Percentiles rank a stretch among this genome's conserved stretches.
Conservation (phyloP, 2,888 invertebrate genomes). For the Lycaena phlaeas region DNA sequence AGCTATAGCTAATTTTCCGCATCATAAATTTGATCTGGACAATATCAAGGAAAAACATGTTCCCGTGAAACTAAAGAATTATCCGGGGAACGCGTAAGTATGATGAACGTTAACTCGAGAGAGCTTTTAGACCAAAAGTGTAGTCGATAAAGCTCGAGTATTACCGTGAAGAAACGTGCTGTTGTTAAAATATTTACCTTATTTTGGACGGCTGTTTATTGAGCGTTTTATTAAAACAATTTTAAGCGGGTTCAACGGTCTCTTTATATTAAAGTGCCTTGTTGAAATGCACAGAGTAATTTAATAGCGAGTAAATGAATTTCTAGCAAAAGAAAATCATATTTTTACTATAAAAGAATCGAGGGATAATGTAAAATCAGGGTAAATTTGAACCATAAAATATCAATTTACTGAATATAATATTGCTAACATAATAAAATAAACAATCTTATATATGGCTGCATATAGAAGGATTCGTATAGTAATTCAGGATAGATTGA, state of each 20-base stretch:
- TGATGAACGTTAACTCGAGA: conserved; percentile 16
- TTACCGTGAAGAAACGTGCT: conserved; percentile 8
- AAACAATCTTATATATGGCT: no score
- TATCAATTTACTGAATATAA: no score
- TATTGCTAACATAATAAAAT: no score
- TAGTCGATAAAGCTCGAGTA: conserved; percentile 12
- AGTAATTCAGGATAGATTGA: no score
- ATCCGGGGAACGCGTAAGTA: conserved; percentile 14
- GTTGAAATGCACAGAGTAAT: neutral
- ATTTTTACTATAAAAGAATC: no score
- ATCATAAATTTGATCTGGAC: neutral
- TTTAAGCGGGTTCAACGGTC: neutral
- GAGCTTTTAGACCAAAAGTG: conserved; percentile 17
- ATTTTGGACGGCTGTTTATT: neutral
- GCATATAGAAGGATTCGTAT: no score
- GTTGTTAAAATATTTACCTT: conserved; percentile 10
- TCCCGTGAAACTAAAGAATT: conserved; percentile 10
- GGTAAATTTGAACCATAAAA: no score
- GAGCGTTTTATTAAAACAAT: neutral
- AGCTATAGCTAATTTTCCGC: neutral
- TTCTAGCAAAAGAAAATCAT: no score
- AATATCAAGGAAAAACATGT: conserved; percentile 1
- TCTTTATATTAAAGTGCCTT: neutral
- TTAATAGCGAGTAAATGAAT: neutral
- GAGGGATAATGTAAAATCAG: no score